These are phyloP conservation scores for Aspidoscelis tigris DNA, from an alignment of 2,113 vertebrate species.

Conservation along the genomic window DNA sequence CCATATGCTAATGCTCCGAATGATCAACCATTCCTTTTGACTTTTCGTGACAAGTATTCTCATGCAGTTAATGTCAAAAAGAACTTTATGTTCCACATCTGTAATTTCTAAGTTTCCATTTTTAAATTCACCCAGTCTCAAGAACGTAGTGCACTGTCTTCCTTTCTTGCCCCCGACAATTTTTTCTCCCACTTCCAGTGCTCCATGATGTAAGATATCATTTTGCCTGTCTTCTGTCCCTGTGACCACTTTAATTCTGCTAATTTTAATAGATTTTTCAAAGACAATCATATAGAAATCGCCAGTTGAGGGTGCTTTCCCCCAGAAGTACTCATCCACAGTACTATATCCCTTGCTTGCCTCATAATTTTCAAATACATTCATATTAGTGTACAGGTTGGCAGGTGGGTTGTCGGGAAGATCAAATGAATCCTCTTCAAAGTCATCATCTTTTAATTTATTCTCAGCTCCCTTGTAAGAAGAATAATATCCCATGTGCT, in stretches of 20 bases:
- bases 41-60: conserved; percentile 92
- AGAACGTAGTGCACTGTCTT: conserved; percentile 88
- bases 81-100: conserved; percentile 91
- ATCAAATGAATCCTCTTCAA: conserved; percentile 95
- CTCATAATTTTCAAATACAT: conserved; percentile 96
- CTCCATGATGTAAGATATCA: conserved; percentile 93
- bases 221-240: conserved; percentile 95
- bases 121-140: conserved; percentile 93
- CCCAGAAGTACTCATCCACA: conserved; percentile 97
- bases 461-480: conserved; percentile 97
- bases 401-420: conserved; percentile 97
- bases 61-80: conserved; percentile 93
- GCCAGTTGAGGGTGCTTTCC: conserved; percentile 90
- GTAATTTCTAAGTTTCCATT: conserved; percentile 93
- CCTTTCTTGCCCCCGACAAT: conserved; percentile 84
- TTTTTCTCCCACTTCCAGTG: conserved; percentile 92
- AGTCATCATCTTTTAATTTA: conserved; percentile 97
- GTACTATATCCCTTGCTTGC: conserved; percentile 94
- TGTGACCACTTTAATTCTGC: conserved; percentile 91
- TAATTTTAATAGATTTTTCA: conserved; percentile 90
- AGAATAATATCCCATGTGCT: conserved; percentile 99
- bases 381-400: conserved; percentile 92
- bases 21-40: conserved; percentile 97
- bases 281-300: conserved; percentile 92
- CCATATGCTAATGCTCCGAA: conserved; percentile 95